Evolutionary conservation across 2,797 vertebrate species (phyloP), one percentile per base, ranked within the genome.

Genomic region (Ispidina lecontei): DNA sequence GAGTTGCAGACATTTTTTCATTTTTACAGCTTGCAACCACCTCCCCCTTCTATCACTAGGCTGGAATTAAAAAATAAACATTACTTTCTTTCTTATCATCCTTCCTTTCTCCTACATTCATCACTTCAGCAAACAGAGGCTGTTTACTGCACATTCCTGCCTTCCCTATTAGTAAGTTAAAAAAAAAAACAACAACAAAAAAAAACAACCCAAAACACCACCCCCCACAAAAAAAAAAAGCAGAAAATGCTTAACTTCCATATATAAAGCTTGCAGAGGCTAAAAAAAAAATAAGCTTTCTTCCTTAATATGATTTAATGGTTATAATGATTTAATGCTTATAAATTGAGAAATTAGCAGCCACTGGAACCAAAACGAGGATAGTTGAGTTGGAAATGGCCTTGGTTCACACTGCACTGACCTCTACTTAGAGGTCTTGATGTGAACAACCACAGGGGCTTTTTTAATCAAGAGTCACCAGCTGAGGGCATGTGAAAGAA

Each of bases 231-330:
- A 29, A 10, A 39, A 6, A 0, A 70, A 83, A 73, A 84, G 80
- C 3, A 0, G 84, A 95, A 93, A 92, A 90, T 56, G 47, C 7
- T 73, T 47, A 47, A 87, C 47, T 94, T 84, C 44, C 0, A 0
- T 35, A 56, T 55, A 21, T 10, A 69, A 69, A 62, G 55, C 58
- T 52, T 62, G 41, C 29, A 60, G 52, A 39, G 55, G 65, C 70
- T 80, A 35, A 59, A 12, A n/a, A 39, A 74, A 55, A 58, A n/a
- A 31, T 33, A 35, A 19, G 29, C 31, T 88, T 87, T 92, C 52
- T 84, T 88, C 70, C 74, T 79, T 76, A 85, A 88, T 92, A 81
- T 88, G 52, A 93, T 77, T 89, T 78, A 91, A 89, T 89, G 68
- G 55, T 37, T 84, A 18, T 63, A 86, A 78, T 86, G 71, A 89